Base-by-base conservation (phyloP, 1,140 invertebrate genomes). In the Drosophila mojavensis region DNA sequence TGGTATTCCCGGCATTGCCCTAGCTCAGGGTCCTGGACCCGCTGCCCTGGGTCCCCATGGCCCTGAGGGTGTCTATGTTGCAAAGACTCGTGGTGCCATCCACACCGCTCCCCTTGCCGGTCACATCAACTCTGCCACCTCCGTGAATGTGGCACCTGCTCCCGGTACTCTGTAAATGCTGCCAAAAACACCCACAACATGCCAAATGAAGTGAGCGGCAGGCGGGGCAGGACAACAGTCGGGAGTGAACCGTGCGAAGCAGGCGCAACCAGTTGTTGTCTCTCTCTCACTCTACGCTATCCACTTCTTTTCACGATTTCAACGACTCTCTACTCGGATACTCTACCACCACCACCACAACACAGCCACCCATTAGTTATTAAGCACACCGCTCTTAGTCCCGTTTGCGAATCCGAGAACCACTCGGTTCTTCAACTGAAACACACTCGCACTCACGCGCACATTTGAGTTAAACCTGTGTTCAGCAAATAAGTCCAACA, bases 71-170 rank as follows among this genome's bases (percentile, higher is more conserved):
- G 88, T 89, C 67, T 94, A 94, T 77, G 93, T 94, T n/a, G 93
- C 93, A 64, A 93, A 93, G 67, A 94, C 93, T 58, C 92, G 92
- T 70, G 93, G 93, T 59, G 93, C 93, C 64, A 81, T 94, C 45
- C 93, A 94, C 71, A 92, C 92, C 48, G 93, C 93, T 71, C 93
- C 93, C 15, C 88, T 94, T 26, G 93, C 93, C 55, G 93, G 93
- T 67, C 91, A 92, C 75, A 79, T 91, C 69, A 86, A 84, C 75
- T 92, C 91, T 2, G 91, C 90, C 60, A 90, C 91, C 33, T 92
- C 91, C 7, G 63, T 92, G 89, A 94, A 94, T 75, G 91, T 93
- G 60, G 93, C 93, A 36, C 92, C 93, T 60, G 93, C 93, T 53
- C 93, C 93, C 59, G 93, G 93, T 78, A 94, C 93, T 33, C 71